phyloP scores from a whole-genome alignment of 2,797 vertebrate genomes.

The Acrocephalus scirpaceus region DNA sequence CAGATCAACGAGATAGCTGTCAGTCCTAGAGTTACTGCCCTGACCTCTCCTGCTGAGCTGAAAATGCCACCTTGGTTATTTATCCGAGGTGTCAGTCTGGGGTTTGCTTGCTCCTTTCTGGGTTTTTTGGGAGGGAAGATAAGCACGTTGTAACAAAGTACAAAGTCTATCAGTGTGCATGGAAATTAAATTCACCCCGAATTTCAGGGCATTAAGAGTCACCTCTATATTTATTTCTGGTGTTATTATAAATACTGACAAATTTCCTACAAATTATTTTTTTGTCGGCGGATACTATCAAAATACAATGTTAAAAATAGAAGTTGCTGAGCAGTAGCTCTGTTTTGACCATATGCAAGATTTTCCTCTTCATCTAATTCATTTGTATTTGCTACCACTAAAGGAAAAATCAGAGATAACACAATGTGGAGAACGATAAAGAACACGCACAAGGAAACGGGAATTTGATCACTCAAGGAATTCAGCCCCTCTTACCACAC shows the following conservation, averaged over 20 bases:
- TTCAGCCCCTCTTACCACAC: conserved; percentile 27
- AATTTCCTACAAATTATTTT: not conserved
- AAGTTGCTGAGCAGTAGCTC: not conserved
- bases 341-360: not conserved
- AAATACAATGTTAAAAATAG: not conserved
- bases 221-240: not conserved
- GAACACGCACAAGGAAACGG: not conserved
- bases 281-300: not conserved
- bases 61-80: not conserved
- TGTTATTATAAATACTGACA: not conserved
- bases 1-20: not conserved
- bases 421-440: not conserved
- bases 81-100: not conserved
- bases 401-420: not conserved
- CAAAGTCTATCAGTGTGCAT: not conserved
- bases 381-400: not conserved
- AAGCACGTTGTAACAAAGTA: not conserved
- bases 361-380: not conserved
- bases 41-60: not conserved
- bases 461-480: conserved; percentile 29
- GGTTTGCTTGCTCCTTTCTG: not conserved
- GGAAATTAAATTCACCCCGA: not conserved
- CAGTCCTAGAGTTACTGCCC: not conserved
- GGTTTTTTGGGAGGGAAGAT: not conserved
- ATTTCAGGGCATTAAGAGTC: not conserved